Conservation (phyloP, 2,113 vertebrate genomes). For the Calonectris borealis region DNA sequence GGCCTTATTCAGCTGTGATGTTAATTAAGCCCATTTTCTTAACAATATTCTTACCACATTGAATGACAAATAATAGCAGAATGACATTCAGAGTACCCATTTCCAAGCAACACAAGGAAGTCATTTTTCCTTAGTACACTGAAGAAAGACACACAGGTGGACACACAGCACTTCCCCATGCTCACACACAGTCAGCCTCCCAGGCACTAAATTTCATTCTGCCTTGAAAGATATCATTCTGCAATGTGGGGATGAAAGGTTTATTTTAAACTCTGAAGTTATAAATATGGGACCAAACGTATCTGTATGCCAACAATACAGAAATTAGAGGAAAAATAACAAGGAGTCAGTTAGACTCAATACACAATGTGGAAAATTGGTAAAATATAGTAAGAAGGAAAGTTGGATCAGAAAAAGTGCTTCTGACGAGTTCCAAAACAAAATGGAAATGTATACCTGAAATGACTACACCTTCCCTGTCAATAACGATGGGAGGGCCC, state of each 20-base stretch:
- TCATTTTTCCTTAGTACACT: not conserved
- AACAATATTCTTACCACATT: not conserved
- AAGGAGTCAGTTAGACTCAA: not conserved
- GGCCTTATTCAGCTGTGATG: not conserved
- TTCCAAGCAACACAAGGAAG: not conserved
- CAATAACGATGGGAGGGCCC: slow-evolving; percentile 73
- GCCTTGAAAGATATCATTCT: not conserved
- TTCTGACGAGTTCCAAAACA: not conserved
- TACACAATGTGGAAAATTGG: not conserved
- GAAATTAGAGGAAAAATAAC: not conserved
- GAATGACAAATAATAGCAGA: not conserved
- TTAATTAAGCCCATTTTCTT: not conserved
- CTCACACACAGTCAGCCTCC: not conserved
- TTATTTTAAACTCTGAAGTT: not conserved
- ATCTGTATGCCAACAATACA: not conserved
- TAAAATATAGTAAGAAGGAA: not conserved
- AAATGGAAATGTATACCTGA: slow-evolving; percentile 71
- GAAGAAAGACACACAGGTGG: not conserved
- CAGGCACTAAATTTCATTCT: not conserved
- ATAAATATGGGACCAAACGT: not conserved
- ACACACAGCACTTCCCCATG: not conserved
- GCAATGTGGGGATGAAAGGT: not conserved
- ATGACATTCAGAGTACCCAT: not conserved
- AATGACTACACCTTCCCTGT: slow-evolving; percentile 51
- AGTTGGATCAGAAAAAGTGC: not conserved